Percentiles rank a stretch among this genome's conserved stretches.
phyloP scores from a whole-genome alignment of 23 tunicate genomes.

The Halocynthia roretzi region DNA sequence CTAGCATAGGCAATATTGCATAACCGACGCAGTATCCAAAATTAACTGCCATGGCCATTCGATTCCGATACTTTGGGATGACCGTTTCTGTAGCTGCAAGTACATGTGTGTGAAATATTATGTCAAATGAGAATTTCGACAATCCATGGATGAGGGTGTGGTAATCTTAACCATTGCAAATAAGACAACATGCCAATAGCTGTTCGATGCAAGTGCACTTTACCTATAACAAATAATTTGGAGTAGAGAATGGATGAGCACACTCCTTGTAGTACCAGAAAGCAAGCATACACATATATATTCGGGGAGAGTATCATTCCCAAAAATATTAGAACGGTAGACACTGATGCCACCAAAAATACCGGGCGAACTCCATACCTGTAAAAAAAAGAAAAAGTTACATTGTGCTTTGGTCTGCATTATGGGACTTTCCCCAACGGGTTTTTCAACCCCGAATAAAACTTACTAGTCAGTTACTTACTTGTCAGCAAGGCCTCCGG shows the following conservation, averaged over 20 bases:
- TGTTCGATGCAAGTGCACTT: not conserved
- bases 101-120: too few species aligned
- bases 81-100: slow-evolving; percentile 7
- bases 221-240: slow-evolving; percentile 3
- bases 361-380: slow-evolving; percentile 7
- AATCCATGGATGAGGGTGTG: too few species aligned
- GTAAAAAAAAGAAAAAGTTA: not conserved
- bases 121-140: too few species aligned
- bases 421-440: not conserved
- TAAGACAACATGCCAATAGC: too few species aligned
- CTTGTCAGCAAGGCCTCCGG: slow-evolving; percentile 1
- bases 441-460: not conserved
- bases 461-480: not conserved
- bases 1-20: not conserved
- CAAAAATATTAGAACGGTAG: not conserved
- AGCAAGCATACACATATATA: not conserved
- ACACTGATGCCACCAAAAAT: not conserved
- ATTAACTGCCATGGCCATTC: not conserved
- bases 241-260: not conserved
- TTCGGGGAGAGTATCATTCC: slow-evolving; percentile 1
- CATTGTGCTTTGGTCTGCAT: not conserved
- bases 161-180: too few species aligned
- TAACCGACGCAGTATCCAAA: slow-evolving; percentile 4
- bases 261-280: not conserved
- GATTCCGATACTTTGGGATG: slow-evolving; percentile 1